Conservation (phyloP, 2,113 vertebrate species). For the Syrmaticus mikado region DNA sequence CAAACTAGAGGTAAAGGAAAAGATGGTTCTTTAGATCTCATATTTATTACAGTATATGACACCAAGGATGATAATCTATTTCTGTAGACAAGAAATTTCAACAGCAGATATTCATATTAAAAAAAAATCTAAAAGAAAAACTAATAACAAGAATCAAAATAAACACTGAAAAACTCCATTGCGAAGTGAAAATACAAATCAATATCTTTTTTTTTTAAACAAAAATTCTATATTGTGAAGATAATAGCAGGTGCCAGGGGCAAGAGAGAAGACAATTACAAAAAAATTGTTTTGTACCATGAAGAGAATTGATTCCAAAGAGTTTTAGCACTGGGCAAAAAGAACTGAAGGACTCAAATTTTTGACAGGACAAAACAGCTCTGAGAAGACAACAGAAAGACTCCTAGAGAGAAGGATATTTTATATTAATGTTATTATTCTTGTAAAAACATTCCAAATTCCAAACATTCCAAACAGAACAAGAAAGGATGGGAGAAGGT, state of each 20-base stretch:
- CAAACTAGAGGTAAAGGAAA: not conserved
- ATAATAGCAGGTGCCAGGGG: not conserved
- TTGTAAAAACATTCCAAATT: not conserved
- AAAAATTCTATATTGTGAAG: not conserved
- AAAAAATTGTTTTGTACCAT: not conserved
- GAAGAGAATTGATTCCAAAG: not conserved
- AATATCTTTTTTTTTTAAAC: not conserved
- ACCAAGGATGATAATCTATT: rapidly evolving
- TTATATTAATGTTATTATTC: not conserved
- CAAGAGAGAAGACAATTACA: not conserved
- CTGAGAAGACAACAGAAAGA: not conserved
- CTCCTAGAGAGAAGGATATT: rapidly evolving
- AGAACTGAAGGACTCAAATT: not conserved
- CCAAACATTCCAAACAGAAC: not conserved
- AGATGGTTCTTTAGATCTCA: not conserved
- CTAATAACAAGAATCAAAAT: not conserved
- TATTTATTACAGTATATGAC: not conserved
- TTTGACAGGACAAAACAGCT: not conserved
- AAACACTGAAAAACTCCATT: not conserved
- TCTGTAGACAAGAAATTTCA: not conserved
- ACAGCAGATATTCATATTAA: not conserved
- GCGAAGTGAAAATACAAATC: not conserved
- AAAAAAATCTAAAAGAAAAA: not conserved
- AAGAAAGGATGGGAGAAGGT: too few species aligned
- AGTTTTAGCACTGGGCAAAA: not conserved